Evolutionary conservation across 1,140 invertebrate species (phyloP), one percentile per base, ranked within the genome.

Genomic region (Meloidogyne floridensis): DNA sequence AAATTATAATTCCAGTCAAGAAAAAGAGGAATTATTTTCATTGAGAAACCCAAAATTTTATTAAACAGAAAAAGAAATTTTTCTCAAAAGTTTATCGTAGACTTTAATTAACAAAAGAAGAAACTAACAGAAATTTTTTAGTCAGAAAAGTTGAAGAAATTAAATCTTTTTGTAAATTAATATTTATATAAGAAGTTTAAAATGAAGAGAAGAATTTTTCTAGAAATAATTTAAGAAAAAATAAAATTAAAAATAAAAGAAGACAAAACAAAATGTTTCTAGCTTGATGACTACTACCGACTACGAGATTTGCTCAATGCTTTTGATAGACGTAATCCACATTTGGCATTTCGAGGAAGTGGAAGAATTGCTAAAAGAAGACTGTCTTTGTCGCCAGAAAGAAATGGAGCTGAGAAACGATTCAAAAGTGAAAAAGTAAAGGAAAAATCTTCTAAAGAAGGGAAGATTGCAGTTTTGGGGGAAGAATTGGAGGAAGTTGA

Each of bases 211-310:
- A 65, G 6, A n/a, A 54, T 65, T 15, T 65, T 5, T 65, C 11
- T 54, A 54, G 9, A 53, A 53, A 53, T 53, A 53, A 32, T 32
- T 32, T 47, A 54, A 54, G 53, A 54, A 13, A 76, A 18, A 53
- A 70, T 10, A 56, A 76, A 76, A 51, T 9, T 6, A 20, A 43
- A 77, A 43, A n/a, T n/a, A 6, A 65, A 42, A 32, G 75, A 77
- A 59, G 75, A 77, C 15, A 15, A 32, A 18, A 69, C 59, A 15
- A 42, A n/a, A 18, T 78, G 51, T 78, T 78, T 59, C 15, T 71
- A 79, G 77, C 77, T 79, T 72, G 77, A 79, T 72, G 77, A 79
- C 13, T 79, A 79, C 77, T 79, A 79, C 53, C 77, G 77, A 53
- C 65, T 79, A 43, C 77, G 77, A 54, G 77, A 79, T 43, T 20